A percentile compares a stretch with the other conserved stretches of the same genome.
Conservation (phyloP, 2,113 vertebrate species). For the Centropus unirufus region DNA sequence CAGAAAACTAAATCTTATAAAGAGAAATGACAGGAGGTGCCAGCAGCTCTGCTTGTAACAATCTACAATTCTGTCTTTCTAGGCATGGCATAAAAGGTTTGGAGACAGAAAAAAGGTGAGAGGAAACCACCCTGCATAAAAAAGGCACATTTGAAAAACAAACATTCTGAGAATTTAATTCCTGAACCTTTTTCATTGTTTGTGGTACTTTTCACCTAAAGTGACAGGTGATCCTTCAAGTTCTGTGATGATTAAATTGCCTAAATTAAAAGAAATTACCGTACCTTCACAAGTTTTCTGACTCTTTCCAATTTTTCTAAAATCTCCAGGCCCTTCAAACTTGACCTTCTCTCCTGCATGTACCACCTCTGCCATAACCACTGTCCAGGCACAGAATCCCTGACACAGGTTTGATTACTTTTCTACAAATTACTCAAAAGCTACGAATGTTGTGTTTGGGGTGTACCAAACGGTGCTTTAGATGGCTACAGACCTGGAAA, state of each 20-base stretch:
- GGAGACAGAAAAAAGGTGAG: not conserved
- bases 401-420: not conserved
- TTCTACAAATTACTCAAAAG: not conserved
- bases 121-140: not conserved
- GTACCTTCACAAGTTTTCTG: not conserved
- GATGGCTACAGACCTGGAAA: not conserved
- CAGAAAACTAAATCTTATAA: not conserved
- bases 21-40: not conserved
- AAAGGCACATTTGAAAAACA: slow-evolving; percentile 25
- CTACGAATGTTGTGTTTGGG: not conserved
- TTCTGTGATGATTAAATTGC: slow-evolving; percentile 27
- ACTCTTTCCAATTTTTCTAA: slow-evolving; percentile 3
- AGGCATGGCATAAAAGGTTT: not conserved
- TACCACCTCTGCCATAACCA: not conserved
- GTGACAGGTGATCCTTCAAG: slow-evolving; percentile 16
- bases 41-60: not conserved
- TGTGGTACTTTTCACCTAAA: not conserved
- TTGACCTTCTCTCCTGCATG: not conserved
- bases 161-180: not conserved
- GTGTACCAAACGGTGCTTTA: not conserved
- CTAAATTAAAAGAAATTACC: slow-evolving; percentile 28
- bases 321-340: not conserved
- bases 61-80: not conserved
- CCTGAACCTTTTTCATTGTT: slow-evolving; percentile 1
- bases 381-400: not conserved